Percentiles rank a stretch among this genome's conserved stretches.
Evolutionary conservation across 2,797 vertebrate species (phyloP).

Genomic region (Morelia viridis): DNA sequence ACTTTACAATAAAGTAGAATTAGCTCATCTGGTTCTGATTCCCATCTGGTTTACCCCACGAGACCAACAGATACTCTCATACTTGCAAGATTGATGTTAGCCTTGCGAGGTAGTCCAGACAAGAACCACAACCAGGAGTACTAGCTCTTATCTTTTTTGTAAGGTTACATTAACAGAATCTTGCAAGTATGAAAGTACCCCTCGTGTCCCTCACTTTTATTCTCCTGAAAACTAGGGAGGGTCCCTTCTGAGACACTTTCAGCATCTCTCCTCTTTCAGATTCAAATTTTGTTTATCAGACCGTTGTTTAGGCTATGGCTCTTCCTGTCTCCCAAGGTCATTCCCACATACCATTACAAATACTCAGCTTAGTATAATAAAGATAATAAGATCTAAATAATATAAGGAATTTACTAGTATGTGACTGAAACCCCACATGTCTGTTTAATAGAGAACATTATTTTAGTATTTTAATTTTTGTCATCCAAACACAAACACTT

Average conservation of each 20-base stretch:
- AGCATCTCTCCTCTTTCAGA: background rate
- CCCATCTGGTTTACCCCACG: background rate
- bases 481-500: background rate
- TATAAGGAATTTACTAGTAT: background rate
- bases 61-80: background rate
- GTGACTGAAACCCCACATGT: background rate
- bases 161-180: background rate
- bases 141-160: background rate
- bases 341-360: background rate
- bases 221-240: background rate
- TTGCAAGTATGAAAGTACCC: background rate
- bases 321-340: background rate
- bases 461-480: background rate
- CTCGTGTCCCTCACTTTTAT: background rate
- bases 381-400: background rate
- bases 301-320: background rate
- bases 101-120: background rate
- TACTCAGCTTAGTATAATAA: background rate
- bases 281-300: background rate
- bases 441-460: background rate
- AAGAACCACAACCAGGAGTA: background rate
- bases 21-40: background rate
- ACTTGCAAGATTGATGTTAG: background rate
- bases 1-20: background rate
- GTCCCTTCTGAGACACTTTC: background rate